These are phyloP conservation scores for Seriola rivoliana DNA, from an alignment of 2,113 vertebrate species.

Conservation along the genomic window DNA sequence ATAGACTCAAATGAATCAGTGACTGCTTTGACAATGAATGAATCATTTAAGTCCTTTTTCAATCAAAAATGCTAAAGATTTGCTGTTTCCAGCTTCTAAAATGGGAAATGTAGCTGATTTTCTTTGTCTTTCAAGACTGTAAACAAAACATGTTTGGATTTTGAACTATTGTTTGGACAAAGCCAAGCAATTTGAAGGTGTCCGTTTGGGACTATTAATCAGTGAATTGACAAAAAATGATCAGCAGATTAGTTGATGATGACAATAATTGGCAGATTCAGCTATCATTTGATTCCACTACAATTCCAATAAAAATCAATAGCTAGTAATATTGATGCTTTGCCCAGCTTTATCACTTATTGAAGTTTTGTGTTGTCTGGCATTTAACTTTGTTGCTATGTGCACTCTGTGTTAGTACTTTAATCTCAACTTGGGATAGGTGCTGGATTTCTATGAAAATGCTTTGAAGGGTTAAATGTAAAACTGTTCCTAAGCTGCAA, in stretches of 20 bases:
- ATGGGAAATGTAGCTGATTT: neutral
- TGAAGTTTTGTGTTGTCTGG: neutral
- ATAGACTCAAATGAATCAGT: neutral
- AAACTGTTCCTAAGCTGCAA: conserved; percentile 6
- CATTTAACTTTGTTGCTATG: neutral
- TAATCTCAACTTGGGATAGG: neutral
- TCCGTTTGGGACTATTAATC: neutral
- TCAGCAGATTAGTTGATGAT: neutral
- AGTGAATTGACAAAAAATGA: neutral
- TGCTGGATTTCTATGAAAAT: conserved; percentile 25
- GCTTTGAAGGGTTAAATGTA: conserved; percentile 17
- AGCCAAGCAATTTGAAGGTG: neutral
- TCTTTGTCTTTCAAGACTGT: neutral
- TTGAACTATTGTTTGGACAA: neutral
- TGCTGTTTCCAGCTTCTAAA: neutral
- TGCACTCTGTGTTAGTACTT: neutral
- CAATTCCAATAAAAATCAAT: neutral
- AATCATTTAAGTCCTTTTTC: neutral
- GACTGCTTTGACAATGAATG: neutral
- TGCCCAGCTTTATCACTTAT: no score
- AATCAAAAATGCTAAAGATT: neutral
- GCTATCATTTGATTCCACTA: neutral
- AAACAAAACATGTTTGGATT: neutral
- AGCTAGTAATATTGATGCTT: neutral
- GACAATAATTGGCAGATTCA: neutral